Evolutionary conservation across 1,140 invertebrate species (phyloP).

Genomic region (Triops longicaudatus): DNA sequence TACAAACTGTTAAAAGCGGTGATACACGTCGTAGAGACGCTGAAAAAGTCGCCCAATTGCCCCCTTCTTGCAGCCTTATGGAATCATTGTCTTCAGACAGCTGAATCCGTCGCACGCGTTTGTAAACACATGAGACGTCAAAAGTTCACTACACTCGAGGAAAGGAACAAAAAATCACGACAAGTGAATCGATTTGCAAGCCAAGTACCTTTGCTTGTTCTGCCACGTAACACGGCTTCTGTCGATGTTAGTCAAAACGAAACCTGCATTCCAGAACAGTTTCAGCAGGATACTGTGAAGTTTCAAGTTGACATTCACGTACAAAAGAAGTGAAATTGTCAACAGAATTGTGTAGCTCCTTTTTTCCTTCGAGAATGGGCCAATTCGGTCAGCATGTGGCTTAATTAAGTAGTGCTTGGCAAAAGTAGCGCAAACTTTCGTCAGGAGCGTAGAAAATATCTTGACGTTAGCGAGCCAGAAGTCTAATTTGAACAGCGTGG

Average conservation of each 20-base stretch:
- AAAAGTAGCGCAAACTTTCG: neutral
- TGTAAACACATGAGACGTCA: neutral
- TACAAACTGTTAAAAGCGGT: neutral
- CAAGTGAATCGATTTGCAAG: neutral
- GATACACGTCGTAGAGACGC: neutral
- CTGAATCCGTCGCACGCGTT: neutral
- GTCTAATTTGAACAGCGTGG: neutral
- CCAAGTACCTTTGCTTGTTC: neutral
- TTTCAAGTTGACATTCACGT: neutral
- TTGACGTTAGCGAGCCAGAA: neutral
- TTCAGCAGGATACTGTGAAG: neutral
- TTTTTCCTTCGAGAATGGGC: neutral
- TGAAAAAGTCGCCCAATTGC: neutral
- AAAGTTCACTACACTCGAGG: neutral
- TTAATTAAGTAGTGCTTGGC: neutral
- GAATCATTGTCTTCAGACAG: neutral
- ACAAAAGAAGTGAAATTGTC: neutral
- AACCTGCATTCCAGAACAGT: neutral
- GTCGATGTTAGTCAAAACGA: neutral
- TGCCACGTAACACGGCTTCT: neutral
- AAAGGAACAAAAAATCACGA: neutral
- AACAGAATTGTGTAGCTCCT: neutral
- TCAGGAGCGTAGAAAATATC: neutral
- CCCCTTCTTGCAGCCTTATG: neutral
- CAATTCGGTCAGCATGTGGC: neutral